These are phyloP conservation scores for Geodia barretti DNA, from an alignment of 37 sponge, comb jelly and placozoan species.

Conservation along the genomic window DNA sequence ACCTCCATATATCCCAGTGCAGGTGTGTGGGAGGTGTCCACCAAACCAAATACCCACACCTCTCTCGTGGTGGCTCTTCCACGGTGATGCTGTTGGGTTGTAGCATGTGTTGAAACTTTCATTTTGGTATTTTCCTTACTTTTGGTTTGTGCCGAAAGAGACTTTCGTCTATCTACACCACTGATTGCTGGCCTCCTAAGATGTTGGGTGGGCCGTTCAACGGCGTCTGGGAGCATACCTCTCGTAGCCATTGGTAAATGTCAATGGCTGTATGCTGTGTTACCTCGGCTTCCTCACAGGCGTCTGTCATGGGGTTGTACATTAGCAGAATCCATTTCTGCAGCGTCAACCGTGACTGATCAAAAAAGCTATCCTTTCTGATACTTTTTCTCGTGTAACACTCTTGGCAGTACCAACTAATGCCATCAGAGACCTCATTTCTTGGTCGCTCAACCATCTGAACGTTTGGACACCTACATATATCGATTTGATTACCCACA, in stretches of 20 bases:
- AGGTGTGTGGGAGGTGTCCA: constrained; percentile 32
- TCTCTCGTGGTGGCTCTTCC: constrained; percentile 48
- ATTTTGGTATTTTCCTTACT: constrained; percentile 18
- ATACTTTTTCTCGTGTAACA: constrained; percentile 18
- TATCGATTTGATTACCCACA: too few relatives aligned
- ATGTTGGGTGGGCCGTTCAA: neutral
- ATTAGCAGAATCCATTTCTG: constrained; percentile 49
- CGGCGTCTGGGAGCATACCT: constrained; percentile 41
- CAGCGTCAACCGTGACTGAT: constrained; percentile 24
- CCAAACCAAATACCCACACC: constrained; percentile 78
- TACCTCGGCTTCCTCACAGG: constrained; percentile 12
- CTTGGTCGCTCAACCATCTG: too few relatives aligned
- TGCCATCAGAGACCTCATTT: too few relatives aligned
- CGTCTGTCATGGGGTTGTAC: constrained; percentile 29
- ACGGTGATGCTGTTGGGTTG: constrained; percentile 39
- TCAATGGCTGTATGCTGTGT: constrained; percentile 14
- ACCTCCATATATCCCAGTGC: constrained; percentile 71
- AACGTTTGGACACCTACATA: too few relatives aligned
- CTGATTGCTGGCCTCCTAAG: constrained; percentile 26
- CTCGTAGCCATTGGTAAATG: constrained; percentile 49
- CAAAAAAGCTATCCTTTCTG: constrained; percentile 45
- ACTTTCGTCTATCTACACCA: constrained; percentile 57
- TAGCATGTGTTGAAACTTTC: neutral
- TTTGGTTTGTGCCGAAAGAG: constrained; percentile 60
- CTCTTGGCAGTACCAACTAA: too few relatives aligned